Base-by-base conservation (phyloP, 2,797 vertebrate species). In the Valencia hispanica region DNA sequence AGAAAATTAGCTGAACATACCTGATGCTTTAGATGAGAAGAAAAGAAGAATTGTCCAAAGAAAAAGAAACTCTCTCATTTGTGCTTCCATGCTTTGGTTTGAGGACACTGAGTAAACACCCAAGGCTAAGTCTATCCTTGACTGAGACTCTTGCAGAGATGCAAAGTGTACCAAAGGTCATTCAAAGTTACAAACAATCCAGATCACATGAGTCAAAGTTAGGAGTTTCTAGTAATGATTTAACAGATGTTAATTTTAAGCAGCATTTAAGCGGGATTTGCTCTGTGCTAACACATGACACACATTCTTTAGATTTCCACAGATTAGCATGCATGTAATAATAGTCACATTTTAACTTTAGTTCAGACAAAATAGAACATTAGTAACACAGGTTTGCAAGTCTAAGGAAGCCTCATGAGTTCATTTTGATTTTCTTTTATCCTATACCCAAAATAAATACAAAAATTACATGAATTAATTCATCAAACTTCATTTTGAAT, bases 161-260 rank as follows among this genome's bases (percentile, higher is more conserved):
- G 50, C 55, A 30, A 43, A 73, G 72, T 11, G 74, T 72, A 18
- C 10, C 80, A 86, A 90, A 91, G 91, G 87, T 92, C 87, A 68
- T 34, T 36, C 0, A 59, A 65, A 74, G 25, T 12, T 71, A 15
- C 32, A 83, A 79, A 82, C 57, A 48, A 63, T 48, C 41, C 14
- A 25, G 74, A 72, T 59, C 27, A 30, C 4, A 47, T 8, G 8
- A 41, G 34, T 72, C 69, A 39, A 27, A 48, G 74, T 86, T 79
- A 70, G 39, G 6, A 43, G 45, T 81, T 81, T 75, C 51, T 7
- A 73, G 50, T 75, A 79, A 85, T 20, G 6, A 71, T 79, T 82
- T 78, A 82, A 84, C 78, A 71, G 2, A 66, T 66, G 0, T 18
- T 30, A 27, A 34, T 34, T 27, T 22, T 36, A 41, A 1, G 34